phyloP scores from a whole-genome alignment of 2,888 invertebrate genomes.

The Polydrusus cervinus region DNA sequence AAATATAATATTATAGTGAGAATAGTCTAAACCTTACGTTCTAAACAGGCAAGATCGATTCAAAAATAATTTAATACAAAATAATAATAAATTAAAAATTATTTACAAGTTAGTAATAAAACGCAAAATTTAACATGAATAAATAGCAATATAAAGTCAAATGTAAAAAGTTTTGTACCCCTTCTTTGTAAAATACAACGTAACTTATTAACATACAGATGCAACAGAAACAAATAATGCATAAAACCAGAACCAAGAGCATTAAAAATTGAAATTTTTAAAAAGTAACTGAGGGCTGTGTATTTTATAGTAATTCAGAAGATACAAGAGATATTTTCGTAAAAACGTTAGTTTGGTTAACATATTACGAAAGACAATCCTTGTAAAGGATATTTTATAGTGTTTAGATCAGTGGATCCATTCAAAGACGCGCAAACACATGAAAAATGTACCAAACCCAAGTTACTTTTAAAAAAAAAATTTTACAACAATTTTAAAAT shows the following conservation, averaged over 20 bases:
- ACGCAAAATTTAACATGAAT: constrained; percentile 40
- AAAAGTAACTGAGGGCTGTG: constrained; percentile 5
- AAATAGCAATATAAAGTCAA: constrained; percentile 45
- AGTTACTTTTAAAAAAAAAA: constrained; percentile 48
- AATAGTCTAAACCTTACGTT: constrained; percentile 59
- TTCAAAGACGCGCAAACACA: no score
- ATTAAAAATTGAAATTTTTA: constrained; percentile 8
- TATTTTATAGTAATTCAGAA: no score
- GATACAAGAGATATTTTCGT: no score
- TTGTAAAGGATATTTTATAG: no score
- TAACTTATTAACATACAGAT: constrained; percentile 28
- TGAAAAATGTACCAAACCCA: background rate
- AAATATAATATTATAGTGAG: constrained; percentile 56
- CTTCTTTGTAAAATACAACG: constrained; percentile 34
- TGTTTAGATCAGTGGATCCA: no score
- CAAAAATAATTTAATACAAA: constrained; percentile 50
- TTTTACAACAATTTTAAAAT: constrained; percentile 62
- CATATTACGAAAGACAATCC: no score
- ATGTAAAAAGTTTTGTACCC: constrained; percentile 47
- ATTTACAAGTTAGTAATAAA: constrained; percentile 47
- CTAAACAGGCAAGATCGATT: constrained; percentile 64
- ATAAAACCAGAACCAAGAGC: constrained; percentile 17
- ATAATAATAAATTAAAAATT: constrained; percentile 56
- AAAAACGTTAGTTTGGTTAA: no score
- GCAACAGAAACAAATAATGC: constrained; percentile 40